These are phyloP conservation scores for Bergia sp. DNA, from an alignment of 92 coral and sea anemone species.

Conservation along the genomic window DNA sequence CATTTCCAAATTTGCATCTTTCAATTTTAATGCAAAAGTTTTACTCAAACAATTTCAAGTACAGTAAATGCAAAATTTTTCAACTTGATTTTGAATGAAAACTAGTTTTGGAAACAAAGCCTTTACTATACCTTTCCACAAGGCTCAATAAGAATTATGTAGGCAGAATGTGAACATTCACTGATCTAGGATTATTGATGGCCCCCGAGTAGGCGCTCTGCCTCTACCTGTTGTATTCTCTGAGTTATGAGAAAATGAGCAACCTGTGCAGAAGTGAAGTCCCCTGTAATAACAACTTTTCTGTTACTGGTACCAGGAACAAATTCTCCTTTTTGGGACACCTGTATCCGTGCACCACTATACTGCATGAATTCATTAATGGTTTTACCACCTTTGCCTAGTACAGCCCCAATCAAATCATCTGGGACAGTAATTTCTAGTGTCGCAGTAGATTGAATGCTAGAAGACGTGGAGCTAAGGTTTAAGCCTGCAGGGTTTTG, in stretches of 20 bases:
- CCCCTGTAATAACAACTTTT: slow-evolving; percentile 98
- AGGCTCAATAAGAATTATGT: slow-evolving; percentile 3
- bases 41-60: too few species aligned
- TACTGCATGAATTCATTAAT: slow-evolving; percentile 98
- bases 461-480: slow-evolving; percentile 67
- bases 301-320: slow-evolving; percentile 97
- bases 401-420: slow-evolving; percentile 91
- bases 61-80: neutral
- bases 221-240: slow-evolving; percentile 93
- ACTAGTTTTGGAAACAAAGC: neutral
- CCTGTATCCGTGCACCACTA: slow-evolving; percentile 95
- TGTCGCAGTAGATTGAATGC: slow-evolving; percentile 94
- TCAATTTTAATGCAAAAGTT: too few species aligned
- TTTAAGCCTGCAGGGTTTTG: slow-evolving; percentile 74
- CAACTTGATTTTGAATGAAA: neutral
- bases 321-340: slow-evolving; percentile 97
- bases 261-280: slow-evolving; percentile 88
- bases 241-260: slow-evolving; percentile 98
- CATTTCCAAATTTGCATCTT: too few species aligned
- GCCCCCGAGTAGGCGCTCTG: slow-evolving; percentile 71
- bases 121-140: slow-evolving; percentile 5
- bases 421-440: slow-evolving; percentile 98
- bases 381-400: slow-evolving; percentile 98
- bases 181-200: slow-evolving; percentile 24
- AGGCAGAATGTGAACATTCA: neutral